phyloP scores from a whole-genome alignment of 2,113 vertebrate genomes.

The Anser cygnoides region DNA sequence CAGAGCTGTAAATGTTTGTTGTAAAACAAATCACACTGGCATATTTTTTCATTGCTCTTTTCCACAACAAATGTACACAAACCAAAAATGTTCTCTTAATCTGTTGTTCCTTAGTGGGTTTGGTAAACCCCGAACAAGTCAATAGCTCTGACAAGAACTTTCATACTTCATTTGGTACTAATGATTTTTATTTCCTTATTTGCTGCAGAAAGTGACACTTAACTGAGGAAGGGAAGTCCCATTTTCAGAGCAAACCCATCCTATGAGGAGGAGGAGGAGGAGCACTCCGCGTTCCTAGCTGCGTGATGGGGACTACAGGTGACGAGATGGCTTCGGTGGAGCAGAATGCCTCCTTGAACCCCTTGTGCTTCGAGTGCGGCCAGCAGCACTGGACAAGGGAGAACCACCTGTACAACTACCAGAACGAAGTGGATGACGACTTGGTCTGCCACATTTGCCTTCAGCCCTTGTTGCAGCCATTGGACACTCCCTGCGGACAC shows the following conservation, averaged over 20 bases:
- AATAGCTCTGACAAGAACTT: background rate
- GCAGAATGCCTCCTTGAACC: slow-evolving; percentile 84
- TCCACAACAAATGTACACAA: background rate
- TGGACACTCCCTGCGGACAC: slow-evolving; percentile 97
- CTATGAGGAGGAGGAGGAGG: background rate
- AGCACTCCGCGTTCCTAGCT: background rate
- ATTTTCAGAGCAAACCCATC: background rate
- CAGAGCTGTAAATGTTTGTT: background rate
- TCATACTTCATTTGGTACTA: background rate
- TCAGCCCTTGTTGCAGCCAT: slow-evolving; percentile 94
- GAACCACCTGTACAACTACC: slow-evolving; percentile 98
- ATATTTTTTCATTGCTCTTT: background rate
- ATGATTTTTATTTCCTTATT: background rate
- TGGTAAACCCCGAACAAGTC: background rate
- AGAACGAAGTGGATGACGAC: slow-evolving; percentile 96
- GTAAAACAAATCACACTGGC: background rate
- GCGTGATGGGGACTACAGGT: slow-evolving; percentile 87
- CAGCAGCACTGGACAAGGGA: slow-evolving; percentile 95
- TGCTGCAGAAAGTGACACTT: slow-evolving; percentile 56
- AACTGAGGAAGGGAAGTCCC: background rate
- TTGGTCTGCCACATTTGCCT: slow-evolving; percentile 99
- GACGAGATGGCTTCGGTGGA: slow-evolving; percentile 84
- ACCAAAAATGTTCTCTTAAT: background rate
- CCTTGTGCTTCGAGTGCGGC: slow-evolving; percentile 93
- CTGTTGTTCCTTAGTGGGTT: background rate